phyloP scores from a whole-genome alignment of 2,797 vertebrate species.

The Cirrhinus mrigala region DNA sequence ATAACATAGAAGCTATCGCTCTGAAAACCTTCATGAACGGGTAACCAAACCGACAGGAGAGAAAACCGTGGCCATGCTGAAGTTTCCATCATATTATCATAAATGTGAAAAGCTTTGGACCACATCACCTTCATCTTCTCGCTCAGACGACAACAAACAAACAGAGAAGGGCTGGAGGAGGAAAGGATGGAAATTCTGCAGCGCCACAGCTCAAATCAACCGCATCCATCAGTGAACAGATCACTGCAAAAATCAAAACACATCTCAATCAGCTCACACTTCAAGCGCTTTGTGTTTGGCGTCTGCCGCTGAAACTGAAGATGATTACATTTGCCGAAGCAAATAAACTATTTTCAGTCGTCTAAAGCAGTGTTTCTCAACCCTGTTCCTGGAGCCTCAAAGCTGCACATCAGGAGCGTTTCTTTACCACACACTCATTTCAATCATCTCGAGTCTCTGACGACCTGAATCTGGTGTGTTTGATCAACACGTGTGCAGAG shows the following conservation, averaged over 20 bases:
- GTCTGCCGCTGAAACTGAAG: background rate
- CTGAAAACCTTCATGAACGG: slow-evolving; percentile 69
- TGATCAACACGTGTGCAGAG: background rate
- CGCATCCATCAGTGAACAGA: background rate
- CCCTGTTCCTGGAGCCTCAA: background rate
- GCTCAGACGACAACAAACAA: background rate
- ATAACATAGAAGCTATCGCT: slow-evolving; percentile 68
- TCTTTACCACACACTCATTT: background rate
- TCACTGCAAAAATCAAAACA: background rate
- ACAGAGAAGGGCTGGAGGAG: background rate
- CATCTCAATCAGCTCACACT: slow-evolving; percentile 1
- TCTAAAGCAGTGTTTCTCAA: background rate
- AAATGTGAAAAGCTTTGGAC: background rate
- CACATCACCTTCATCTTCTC: background rate
- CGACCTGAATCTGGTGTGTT: background rate
- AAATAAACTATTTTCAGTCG: background rate
- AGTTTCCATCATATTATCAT: background rate
- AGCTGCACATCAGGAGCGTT: background rate
- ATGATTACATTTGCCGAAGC: background rate
- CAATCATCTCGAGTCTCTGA: background rate
- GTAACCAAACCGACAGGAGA: slow-evolving; percentile 60
- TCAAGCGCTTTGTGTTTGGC: background rate
- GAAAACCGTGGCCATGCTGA: background rate
- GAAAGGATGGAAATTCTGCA: background rate
- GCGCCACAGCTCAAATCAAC: background rate